phyloP scores from a whole-genome alignment of 2,113 vertebrate genomes.

The Myanophis thanlyinensis region DNA sequence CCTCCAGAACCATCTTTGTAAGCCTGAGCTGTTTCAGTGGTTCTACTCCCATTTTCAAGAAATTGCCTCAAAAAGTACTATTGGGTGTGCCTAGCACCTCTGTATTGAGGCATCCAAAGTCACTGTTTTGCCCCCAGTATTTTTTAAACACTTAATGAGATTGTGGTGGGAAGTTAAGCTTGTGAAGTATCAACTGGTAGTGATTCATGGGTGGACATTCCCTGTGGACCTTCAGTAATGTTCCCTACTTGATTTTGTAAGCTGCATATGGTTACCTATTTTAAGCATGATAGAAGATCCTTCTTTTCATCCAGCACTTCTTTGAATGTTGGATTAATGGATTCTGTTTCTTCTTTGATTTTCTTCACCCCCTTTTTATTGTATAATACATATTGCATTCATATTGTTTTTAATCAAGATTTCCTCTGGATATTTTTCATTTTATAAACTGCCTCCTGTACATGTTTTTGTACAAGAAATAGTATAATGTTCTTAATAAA shows the following conservation, averaged over 20 bases:
- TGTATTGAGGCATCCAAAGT: background rate
- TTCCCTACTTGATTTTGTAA: background rate
- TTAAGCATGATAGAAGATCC: background rate
- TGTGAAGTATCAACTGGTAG: background rate
- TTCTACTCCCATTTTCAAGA: background rate
- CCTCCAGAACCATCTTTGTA: background rate
- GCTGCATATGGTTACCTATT: background rate
- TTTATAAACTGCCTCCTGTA: background rate
- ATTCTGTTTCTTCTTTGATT: background rate
- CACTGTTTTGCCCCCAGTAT: background rate
- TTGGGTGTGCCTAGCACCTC: background rate
- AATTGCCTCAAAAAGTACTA: background rate
- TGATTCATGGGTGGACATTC: background rate
- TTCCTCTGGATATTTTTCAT: background rate
- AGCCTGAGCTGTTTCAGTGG: background rate
- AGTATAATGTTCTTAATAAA: background rate
- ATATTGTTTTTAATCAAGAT: background rate
- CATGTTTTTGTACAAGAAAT: background rate
- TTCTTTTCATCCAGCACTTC: background rate
- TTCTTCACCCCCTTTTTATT: background rate
- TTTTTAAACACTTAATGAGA: background rate
- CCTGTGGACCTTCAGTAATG: background rate
- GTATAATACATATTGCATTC: background rate
- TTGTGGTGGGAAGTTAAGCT: background rate
- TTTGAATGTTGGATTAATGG: background rate